A percentile compares a stretch with the other conserved stretches of the same genome.
Conservation (phyloP, 2,888 invertebrate genomes). For the Cephus sareptanus region DNA sequence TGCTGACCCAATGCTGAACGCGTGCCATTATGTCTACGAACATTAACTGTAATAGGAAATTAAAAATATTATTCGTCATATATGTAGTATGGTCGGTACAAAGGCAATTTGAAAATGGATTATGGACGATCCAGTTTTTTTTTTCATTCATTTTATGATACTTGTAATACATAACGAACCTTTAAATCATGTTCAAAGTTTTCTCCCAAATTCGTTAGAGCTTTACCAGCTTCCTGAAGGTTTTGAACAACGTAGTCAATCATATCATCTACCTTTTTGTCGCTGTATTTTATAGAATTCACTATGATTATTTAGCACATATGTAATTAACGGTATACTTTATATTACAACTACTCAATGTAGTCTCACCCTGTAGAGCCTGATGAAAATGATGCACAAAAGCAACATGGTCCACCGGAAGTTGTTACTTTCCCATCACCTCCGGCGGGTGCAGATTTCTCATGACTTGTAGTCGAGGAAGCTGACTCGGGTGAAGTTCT, state of each 20-base stretch:
- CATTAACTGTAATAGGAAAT: constrained; percentile 39
- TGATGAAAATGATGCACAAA: constrained; percentile 4
- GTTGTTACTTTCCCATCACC: background rate
- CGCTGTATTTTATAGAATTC: constrained; percentile 32
- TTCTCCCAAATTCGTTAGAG: constrained; percentile 48
- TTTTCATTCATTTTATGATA: constrained; percentile 8
- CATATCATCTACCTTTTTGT: constrained; percentile 54
- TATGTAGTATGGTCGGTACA: background rate
- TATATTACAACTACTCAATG: background rate
- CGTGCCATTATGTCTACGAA: constrained; percentile 51
- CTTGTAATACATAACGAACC: constrained; percentile 39
- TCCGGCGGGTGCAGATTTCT: background rate
- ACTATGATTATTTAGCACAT: background rate
- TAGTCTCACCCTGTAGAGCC: constrained; percentile 22
- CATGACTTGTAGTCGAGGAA: background rate
- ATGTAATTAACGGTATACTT: background rate
- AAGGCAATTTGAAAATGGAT: background rate
- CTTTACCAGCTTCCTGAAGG: constrained; percentile 54
- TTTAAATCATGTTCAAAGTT: constrained; percentile 60
- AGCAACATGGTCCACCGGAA: constrained; percentile 1
- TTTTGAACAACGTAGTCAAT: constrained; percentile 54
- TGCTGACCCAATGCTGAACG: constrained; percentile 49
- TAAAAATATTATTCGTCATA: background rate
- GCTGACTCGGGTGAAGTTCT: background rate
- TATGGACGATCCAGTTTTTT: background rate